Conservation (phyloP, 1,140 invertebrate species). For the Nasonia giraulti region DNA sequence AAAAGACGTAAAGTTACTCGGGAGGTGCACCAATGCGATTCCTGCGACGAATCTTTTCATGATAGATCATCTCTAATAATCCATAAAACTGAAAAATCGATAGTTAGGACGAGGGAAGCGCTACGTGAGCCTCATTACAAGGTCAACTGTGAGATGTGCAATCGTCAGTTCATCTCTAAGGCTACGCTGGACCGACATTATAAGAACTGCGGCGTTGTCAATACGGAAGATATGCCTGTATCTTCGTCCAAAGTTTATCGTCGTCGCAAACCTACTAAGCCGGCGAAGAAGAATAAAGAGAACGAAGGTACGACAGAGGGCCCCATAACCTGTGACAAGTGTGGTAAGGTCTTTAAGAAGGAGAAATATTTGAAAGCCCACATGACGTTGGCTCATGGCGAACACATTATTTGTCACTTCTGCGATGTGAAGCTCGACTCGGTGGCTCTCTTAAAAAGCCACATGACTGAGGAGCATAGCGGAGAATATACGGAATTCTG, state of each 20-base stretch:
- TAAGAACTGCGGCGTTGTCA: constrained; percentile 1
- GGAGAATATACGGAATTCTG: constrained; percentile 74
- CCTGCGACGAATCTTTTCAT: constrained; percentile 58
- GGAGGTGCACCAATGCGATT: constrained; percentile 54
- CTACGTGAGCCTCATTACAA: constrained; percentile 53
- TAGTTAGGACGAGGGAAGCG: constrained; percentile 54
- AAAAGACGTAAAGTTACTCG: constrained; percentile 49
- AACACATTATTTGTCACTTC: constrained; percentile 60
- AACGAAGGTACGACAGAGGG: constrained; percentile 85
- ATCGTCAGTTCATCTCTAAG: constrained; percentile 76
- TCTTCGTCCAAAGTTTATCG: not conserved
- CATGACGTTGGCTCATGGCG: constrained; percentile 56
- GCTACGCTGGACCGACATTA: constrained; percentile 77
- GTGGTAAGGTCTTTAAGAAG: constrained; percentile 63
- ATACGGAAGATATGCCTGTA: not conserved
- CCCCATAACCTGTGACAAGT: constrained; percentile 80
- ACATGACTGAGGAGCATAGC: constrained; percentile 65
- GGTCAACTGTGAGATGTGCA: constrained; percentile 75
- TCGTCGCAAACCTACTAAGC: not conserved
- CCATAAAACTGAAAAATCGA: constrained; percentile 59
- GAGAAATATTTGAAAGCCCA: constrained; percentile 63
- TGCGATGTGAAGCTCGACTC: constrained; percentile 58
- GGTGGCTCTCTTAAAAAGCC: constrained; percentile 58
- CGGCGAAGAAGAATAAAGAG: constrained; percentile 64
- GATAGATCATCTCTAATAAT: constrained; percentile 50